phyloP scores from a whole-genome alignment of 2,888 invertebrate genomes.

The Caenorhabditis doughertyi region DNA sequence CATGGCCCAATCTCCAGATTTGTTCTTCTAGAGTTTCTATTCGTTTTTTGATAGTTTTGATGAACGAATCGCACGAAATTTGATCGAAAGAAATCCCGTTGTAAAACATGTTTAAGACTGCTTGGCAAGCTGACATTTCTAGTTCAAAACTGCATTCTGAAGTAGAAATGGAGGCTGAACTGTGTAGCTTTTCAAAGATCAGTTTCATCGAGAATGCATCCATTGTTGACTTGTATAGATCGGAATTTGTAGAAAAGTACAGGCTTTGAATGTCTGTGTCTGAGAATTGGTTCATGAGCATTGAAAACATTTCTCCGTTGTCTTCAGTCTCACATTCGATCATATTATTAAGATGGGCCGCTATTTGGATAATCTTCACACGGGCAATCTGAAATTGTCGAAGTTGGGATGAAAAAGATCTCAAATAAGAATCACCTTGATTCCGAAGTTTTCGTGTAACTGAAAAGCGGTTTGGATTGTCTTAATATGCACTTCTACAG shows the following conservation, averaged over 20 bases:
- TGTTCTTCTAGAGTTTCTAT: constrained; percentile 62
- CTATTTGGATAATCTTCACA: constrained; percentile 9
- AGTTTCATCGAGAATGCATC: constrained; percentile 40
- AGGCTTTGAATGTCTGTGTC: not conserved
- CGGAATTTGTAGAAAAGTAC: not conserved
- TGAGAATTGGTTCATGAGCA: constrained; percentile 18
- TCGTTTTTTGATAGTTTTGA: constrained; percentile 33
- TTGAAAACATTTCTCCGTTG: constrained; percentile 6
- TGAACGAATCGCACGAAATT: not conserved
- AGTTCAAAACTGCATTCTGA: constrained; percentile 41
- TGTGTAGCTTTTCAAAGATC: constrained; percentile 23
- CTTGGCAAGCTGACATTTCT: constrained; percentile 43
- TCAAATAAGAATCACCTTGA: constrained; percentile 21
- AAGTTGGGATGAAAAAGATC: not conserved
- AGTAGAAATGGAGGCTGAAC: constrained; percentile 8
- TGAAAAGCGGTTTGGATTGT: constrained; percentile 25
- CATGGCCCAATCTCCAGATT: constrained; percentile 51
- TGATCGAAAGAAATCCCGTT: constrained; percentile 61
- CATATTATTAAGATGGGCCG: constrained; percentile 39
- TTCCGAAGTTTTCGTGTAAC: constrained; percentile 23
- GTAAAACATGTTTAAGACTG: constrained; percentile 55
- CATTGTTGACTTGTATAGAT: not conserved
- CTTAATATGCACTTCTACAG: not conserved
- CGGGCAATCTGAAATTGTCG: constrained; percentile 23
- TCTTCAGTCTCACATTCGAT: constrained; percentile 40